phyloP scores from a whole-genome alignment of 1,140 invertebrate genomes.

The Diorhabda sublineata region DNA sequence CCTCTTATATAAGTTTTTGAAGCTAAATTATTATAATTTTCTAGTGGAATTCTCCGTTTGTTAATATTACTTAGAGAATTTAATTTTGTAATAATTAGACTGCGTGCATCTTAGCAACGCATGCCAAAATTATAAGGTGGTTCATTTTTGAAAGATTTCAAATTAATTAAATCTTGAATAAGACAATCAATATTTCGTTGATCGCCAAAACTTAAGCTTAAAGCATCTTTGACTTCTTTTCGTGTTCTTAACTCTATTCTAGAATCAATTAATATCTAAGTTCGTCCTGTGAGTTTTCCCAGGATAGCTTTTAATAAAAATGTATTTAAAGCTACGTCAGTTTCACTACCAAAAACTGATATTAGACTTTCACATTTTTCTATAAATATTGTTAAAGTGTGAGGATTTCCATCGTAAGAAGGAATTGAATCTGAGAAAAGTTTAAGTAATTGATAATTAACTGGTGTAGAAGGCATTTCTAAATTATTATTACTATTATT shows the following conservation, averaged over 20 bases:
- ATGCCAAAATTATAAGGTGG: constrained; percentile 25
- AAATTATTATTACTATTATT: too few relatives aligned
- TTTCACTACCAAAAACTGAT: constrained; percentile 5
- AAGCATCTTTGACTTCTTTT: constrained; percentile 21
- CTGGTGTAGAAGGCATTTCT: too few relatives aligned
- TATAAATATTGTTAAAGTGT: constrained; percentile 24
- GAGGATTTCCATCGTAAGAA: constrained; percentile 19
- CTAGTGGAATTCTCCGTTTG: constrained; percentile 8
- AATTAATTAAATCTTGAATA: constrained; percentile 27
- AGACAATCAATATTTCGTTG: constrained; percentile 32
- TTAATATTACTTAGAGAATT: constrained; percentile 10
- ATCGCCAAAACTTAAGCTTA: constrained; percentile 27
- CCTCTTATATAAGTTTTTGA: constrained; percentile 24
- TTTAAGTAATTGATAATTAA: constrained; percentile 22
- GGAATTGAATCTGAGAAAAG: constrained; percentile 20
- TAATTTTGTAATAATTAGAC: constrained; percentile 25
- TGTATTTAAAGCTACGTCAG: constrained; percentile 4
- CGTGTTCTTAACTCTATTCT: constrained; percentile 19
- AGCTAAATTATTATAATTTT: constrained; percentile 20
- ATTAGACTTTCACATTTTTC: constrained; percentile 19
- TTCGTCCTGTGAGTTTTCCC: constrained; percentile 23
- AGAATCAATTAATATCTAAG: constrained; percentile 16
- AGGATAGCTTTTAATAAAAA: constrained; percentile 22
- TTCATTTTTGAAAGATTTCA: constrained; percentile 28
- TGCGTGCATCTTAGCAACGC: constrained; percentile 25